phyloP scores from a whole-genome alignment of 1,140 invertebrate species.

The Orussus abietinus region DNA sequence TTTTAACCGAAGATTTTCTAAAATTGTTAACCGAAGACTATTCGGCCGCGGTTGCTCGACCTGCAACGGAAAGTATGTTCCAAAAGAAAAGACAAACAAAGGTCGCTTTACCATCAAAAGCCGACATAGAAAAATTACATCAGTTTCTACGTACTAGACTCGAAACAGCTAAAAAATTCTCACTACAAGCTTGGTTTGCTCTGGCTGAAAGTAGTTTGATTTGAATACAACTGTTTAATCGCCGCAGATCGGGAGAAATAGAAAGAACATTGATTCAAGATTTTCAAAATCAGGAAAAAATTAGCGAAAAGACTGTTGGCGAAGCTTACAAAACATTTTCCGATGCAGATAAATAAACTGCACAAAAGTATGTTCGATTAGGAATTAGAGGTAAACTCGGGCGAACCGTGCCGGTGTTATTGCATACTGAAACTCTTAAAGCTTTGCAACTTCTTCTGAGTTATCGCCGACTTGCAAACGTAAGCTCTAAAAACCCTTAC shows the following conservation, averaged over 20 bases:
- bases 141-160: neutral
- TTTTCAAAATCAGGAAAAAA: constrained; percentile 1
- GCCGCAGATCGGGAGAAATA: constrained; percentile 16
- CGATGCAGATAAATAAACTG: neutral
- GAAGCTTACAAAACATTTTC: neutral
- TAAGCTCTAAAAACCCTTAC: constrained; percentile 3
- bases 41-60: neutral
- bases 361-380: neutral
- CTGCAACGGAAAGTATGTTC: neutral
- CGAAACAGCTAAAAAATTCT: neutral
- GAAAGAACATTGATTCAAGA: constrained; percentile 12
- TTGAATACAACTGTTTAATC: constrained; percentile 16
- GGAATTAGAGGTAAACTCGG: neutral
- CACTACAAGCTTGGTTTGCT: constrained; percentile 2
- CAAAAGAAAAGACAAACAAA: neutral
- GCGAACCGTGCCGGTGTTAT: neutral
- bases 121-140: constrained; percentile 3
- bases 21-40: neutral
- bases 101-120: no score
- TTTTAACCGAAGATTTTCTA: neutral
- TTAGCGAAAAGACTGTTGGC: neutral
- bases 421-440: neutral
- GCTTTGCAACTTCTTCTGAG: neutral
- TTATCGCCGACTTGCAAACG: neutral
- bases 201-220: constrained; percentile 13